These are phyloP conservation scores for Tapirus terrestris DNA, from an alignment of 2,113 vertebrate species.

Conservation along the genomic window DNA sequence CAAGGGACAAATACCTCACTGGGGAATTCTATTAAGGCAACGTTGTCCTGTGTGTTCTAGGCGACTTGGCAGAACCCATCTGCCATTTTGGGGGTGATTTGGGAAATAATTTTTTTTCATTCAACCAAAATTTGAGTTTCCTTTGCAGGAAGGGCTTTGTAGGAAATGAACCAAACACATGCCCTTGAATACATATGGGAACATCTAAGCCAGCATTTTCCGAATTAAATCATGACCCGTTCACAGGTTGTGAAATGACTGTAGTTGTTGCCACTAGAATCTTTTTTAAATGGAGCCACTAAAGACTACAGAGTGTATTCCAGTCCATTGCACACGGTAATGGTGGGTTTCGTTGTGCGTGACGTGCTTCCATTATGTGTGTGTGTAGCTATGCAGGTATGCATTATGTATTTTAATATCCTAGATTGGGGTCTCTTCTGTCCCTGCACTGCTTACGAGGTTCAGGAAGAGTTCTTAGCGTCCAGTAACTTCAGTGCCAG, in stretches of 20 bases:
- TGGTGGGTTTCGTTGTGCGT: fast-evolving
- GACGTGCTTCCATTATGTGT: fast-evolving
- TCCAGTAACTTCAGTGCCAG: fast-evolving
- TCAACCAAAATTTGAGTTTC: not conserved
- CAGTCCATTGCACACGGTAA: fast-evolving
- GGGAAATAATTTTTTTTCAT: not conserved
- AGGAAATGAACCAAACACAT: not conserved
- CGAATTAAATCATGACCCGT: not conserved
- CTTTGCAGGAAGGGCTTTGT: not conserved
- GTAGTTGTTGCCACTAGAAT: not conserved
- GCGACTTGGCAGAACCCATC: not conserved
- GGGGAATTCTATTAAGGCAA: not conserved
- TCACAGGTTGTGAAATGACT: not conserved
- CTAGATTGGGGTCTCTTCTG: not conserved
- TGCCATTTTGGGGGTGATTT: not conserved
- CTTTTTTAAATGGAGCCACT: not conserved
- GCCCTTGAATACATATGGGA: not conserved
- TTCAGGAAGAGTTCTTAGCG: not conserved
- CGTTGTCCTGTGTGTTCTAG: not conserved
- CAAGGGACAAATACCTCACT: not conserved
- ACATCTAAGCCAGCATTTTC: not conserved
- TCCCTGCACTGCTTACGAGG: too few species aligned
- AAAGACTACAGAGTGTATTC: too few species aligned
- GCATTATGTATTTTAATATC: fast-evolving
- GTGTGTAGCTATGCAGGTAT: not conserved